These are phyloP conservation scores for Globodera ellingtonae DNA, from an alignment of 1,140 invertebrate species.

Conservation along the genomic window DNA sequence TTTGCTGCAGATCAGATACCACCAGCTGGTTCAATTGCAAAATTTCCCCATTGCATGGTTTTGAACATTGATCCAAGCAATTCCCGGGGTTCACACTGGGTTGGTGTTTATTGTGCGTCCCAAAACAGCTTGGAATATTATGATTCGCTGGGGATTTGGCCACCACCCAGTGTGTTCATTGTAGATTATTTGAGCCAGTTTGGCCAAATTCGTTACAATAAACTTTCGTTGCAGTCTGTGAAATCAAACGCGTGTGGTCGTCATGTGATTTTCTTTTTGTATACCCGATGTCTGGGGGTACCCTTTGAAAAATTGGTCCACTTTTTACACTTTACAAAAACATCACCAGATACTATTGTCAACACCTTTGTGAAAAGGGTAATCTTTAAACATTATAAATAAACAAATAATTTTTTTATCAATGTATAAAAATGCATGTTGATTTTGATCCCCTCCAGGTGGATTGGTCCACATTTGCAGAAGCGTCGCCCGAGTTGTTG, in stretches of 20 bases:
- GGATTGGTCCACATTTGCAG: slow-evolving; percentile 3
- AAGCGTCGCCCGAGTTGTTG: background rate
- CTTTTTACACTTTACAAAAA: background rate
- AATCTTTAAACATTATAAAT: background rate
- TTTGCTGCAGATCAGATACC: no score
- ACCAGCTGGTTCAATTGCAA: no score
- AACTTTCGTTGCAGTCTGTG: no score
- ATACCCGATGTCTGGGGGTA: background rate
- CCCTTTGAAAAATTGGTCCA: background rate
- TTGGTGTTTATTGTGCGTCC: background rate
- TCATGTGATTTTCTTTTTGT: no score
- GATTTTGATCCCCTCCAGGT: background rate
- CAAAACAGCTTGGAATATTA: background rate
- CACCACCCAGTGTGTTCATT: no score
- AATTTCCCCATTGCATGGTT: no score
- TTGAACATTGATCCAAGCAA: no score
- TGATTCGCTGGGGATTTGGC: background rate
- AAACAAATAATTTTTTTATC: background rate
- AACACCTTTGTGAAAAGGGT: background rate
- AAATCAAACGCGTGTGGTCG: no score
- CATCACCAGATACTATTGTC: no score
- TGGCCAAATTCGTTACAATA: no score
- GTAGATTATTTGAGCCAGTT: no score
- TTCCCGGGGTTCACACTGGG: no score
- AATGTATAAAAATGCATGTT: background rate